These are phyloP conservation scores for Blomia tropicalis DNA, from an alignment of 2,888 invertebrate genomes.

Conservation along the genomic window DNA sequence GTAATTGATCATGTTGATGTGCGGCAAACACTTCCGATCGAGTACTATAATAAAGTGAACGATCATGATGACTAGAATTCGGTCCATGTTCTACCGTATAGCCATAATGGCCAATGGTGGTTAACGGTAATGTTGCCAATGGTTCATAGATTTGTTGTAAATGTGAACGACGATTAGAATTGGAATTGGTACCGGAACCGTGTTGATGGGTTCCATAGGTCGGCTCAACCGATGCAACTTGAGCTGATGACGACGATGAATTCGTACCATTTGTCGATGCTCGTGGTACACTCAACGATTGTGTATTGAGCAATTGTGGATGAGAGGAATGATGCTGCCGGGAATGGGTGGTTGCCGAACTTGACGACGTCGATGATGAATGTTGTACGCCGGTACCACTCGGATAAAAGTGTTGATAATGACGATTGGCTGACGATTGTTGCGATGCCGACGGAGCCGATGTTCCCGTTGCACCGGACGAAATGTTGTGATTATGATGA, in stretches of 20 bases:
- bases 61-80: neutral
- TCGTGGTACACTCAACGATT: neutral
- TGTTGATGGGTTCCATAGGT: neutral
- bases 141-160: constrained; percentile 1
- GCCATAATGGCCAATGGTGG: neutral
- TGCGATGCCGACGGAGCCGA: neutral
- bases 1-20: neutral
- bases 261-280: neutral
- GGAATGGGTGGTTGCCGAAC: neutral
- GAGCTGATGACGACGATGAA: neutral
- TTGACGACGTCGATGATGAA: neutral
- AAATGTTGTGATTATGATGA: constrained; percentile 2
- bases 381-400: neutral
- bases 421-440: neutral
- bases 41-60: neutral
- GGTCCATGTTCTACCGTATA: neutral
- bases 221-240: neutral
- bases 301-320: constrained; percentile 9
- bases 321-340: constrained; percentile 16
- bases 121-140: constrained; percentile 1
- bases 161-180: neutral
- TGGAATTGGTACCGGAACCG: neutral
- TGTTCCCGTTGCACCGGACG: neutral
- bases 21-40: constrained; percentile 2
- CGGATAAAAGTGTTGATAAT: constrained; percentile 10